Conservation (phyloP, 2,888 invertebrate species). For the Ctenicera cuprea region DNA sequence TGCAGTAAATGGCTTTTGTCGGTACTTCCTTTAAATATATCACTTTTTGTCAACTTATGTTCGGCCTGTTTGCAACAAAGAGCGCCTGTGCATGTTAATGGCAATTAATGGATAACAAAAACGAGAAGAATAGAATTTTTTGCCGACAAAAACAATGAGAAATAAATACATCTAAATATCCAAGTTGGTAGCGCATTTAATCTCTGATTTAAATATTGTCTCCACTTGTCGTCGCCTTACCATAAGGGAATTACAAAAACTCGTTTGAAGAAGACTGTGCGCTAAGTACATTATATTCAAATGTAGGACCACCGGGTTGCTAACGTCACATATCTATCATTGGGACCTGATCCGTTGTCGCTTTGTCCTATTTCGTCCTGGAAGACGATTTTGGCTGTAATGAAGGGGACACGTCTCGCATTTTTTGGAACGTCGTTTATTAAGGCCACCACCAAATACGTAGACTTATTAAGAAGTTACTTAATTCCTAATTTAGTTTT, state of each 20-base stretch:
- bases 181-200: conserved; percentile 59
- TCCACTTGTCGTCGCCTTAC: conserved; percentile 55
- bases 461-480: conserved; percentile 14
- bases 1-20: conserved; percentile 43
- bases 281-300: conserved; percentile 69
- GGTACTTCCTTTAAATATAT: conserved; percentile 56
- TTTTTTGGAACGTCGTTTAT: conserved; percentile 23
- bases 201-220: conserved; percentile 56
- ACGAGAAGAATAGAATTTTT: conserved; percentile 62
- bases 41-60: conserved; percentile 58
- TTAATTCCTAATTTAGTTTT: conserved; percentile 39
- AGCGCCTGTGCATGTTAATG: conserved; percentile 63
- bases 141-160: conserved; percentile 66
- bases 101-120: conserved; percentile 65
- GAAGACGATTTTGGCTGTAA: conserved; percentile 37
- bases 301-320: conserved; percentile 69
- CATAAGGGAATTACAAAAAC: conserved; percentile 58
- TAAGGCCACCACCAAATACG: not conserved
- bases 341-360: conserved; percentile 39
- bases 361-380: conserved; percentile 36
- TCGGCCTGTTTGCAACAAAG: conserved; percentile 57
- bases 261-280: conserved; percentile 57
- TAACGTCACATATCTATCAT: conserved; percentile 69
- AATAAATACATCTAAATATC: conserved; percentile 67
- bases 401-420: conserved; percentile 33